These are phyloP conservation scores for Talpa occidentalis DNA, from an alignment of 2,113 vertebrate species.

Conservation along the genomic window DNA sequence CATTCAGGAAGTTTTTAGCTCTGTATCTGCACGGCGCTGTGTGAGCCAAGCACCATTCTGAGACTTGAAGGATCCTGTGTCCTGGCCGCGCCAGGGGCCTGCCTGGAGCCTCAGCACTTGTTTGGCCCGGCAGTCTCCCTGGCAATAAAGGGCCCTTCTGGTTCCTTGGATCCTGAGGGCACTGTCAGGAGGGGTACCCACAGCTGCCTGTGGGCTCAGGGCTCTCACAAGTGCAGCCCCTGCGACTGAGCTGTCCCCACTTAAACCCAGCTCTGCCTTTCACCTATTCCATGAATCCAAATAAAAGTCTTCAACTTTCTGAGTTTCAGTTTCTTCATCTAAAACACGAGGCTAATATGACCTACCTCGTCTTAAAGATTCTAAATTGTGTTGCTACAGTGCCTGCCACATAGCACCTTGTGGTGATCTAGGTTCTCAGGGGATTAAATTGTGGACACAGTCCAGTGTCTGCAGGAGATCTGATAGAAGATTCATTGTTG, in stretches of 20 bases:
- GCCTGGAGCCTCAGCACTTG: not conserved
- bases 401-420: not conserved
- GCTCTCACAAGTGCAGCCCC: rapidly evolving
- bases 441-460: not conserved
- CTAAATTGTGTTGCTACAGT: rapidly evolving
- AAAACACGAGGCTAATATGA: not conserved
- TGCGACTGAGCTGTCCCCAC: not conserved
- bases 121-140: rapidly evolving
- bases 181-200: not conserved
- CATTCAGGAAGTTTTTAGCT: slow-evolving; percentile 95
- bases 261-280: not conserved
- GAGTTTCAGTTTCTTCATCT: not conserved
- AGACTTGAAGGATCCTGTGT: not conserved
- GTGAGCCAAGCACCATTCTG: slow-evolving; percentile 67
- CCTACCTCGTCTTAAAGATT: not conserved
- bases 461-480: not conserved
- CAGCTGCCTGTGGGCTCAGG: rapidly evolving
- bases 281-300: not conserved
- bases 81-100: not conserved
- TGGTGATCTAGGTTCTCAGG: not conserved
- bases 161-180: not conserved
- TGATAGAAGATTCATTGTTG: not conserved
- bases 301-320: not conserved
- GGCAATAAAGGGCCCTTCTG: not conserved
- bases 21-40: slow-evolving; percentile 93